Conservation (phyloP, 2,888 invertebrate genomes). For the Gisinianus flammeolus region DNA sequence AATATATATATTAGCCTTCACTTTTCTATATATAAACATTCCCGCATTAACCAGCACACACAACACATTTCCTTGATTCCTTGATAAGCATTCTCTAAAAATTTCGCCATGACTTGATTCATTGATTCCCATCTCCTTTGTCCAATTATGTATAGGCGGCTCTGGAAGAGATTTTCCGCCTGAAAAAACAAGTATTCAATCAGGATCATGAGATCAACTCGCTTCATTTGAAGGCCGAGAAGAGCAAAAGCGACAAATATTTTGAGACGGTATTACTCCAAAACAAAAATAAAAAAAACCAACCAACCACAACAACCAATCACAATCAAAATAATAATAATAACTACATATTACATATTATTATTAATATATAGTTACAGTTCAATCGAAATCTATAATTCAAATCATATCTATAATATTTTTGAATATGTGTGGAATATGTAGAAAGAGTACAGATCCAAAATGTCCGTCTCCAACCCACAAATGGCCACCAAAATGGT, state of each 20-base stretch:
- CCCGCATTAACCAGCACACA: too few species aligned
- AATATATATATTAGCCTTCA: slow-evolving; percentile 8
- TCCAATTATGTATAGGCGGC: slow-evolving; percentile 39
- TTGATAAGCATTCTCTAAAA: too few species aligned
- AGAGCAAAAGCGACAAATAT: slow-evolving; percentile 31
- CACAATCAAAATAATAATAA: too few species aligned
- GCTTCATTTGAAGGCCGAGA: slow-evolving; percentile 12
- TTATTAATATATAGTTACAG: too few species aligned
- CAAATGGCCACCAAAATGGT: slow-evolving; percentile 67
- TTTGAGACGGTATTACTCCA: slow-evolving; percentile 13
- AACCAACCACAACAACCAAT: too few species aligned
- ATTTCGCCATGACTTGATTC: not conserved
- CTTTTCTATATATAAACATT: not conserved
- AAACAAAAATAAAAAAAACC: not conserved
- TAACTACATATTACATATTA: too few species aligned
- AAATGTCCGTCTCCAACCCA: slow-evolving; percentile 9
- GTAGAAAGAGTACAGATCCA: not conserved
- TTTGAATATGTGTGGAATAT: not conserved
- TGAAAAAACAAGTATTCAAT: slow-evolving; percentile 42
- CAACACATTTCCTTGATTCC: too few species aligned
- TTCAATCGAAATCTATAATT: not conserved
- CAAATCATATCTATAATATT: not conserved
- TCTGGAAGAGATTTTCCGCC: slow-evolving; percentile 52
- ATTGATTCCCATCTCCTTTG: not conserved
- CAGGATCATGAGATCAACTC: slow-evolving; percentile 22